phyloP scores from a whole-genome alignment of 1,140 invertebrate species.

The Halyomorpha halys region DNA sequence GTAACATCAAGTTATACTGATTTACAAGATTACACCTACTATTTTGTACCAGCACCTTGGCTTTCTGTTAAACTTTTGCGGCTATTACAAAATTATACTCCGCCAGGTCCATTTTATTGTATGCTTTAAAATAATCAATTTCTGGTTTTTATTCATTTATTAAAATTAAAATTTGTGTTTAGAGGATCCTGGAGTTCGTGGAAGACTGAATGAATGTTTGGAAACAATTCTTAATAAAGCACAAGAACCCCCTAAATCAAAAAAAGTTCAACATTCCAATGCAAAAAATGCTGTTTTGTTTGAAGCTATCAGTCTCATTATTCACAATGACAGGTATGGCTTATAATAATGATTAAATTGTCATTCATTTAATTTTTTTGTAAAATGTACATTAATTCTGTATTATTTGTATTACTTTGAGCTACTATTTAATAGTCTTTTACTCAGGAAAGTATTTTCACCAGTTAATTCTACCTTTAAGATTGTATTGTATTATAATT shows the following conservation, averaged over 20 bases:
- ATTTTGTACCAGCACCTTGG: constrained; percentile 99
- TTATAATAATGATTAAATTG: not conserved
- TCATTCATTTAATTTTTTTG: not conserved
- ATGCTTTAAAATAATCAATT: not conserved
- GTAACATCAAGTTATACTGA: constrained; percentile 97
- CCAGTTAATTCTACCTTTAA: no score
- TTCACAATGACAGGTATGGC: constrained; percentile 83
- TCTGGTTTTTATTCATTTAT: not conserved
- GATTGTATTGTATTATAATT: no score
- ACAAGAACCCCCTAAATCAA: constrained; percentile 98
- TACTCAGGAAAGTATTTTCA: no score
- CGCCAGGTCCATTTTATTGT: constrained; percentile 52
- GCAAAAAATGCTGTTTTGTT: constrained; percentile 99
- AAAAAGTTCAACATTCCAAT: constrained; percentile 99
- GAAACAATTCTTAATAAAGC: constrained; percentile 99
- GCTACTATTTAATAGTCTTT: no score
- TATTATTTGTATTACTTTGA: no score
- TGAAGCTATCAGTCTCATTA: constrained; percentile 98
- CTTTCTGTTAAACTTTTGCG: constrained; percentile 94
- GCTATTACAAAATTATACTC: constrained; percentile 96
- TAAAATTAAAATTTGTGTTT: constrained; percentile 32
- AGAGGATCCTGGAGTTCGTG: constrained; percentile 89
- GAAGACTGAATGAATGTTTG: constrained; percentile 92
- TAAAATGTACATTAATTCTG: no score
- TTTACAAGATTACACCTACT: constrained; percentile 99